These are phyloP conservation scores for Danio choprae DNA, from an alignment of 2,797 vertebrate genomes.

Conservation along the genomic window DNA sequence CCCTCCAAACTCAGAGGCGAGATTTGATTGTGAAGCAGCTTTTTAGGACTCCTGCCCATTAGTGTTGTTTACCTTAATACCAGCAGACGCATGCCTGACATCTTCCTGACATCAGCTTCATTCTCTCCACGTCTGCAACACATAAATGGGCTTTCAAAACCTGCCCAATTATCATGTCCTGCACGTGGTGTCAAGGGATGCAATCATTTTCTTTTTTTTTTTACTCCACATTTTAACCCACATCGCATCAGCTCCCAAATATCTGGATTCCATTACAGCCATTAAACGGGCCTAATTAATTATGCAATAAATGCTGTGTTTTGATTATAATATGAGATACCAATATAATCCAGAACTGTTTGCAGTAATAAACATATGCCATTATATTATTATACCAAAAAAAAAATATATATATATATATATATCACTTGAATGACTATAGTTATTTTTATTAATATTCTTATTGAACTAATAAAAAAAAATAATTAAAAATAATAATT, in stretches of 20 bases:
- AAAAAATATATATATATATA: too few relatives aligned
- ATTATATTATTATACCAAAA: too few relatives aligned
- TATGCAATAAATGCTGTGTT: not conserved
- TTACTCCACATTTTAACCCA: slow-evolving; percentile 42
- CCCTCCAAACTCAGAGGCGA: slow-evolving; percentile 15
- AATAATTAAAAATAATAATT: too few relatives aligned
- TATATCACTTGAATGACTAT: too few relatives aligned
- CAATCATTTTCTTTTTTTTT: not conserved
- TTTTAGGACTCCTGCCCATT: slow-evolving; percentile 20
- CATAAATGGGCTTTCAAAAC: slow-evolving; percentile 55
- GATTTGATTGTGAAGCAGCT: slow-evolving; percentile 24
- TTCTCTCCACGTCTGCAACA: slow-evolving; percentile 47
- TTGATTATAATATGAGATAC: slow-evolving; percentile 21
- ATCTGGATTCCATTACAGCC: slow-evolving; percentile 40
- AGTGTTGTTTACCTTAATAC: slow-evolving; percentile 43
- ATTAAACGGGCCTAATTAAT: slow-evolving; percentile 39
- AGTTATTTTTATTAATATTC: too few relatives aligned
- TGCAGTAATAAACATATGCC: too few relatives aligned
- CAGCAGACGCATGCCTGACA: slow-evolving; percentile 30
- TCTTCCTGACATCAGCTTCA: slow-evolving; percentile 27
- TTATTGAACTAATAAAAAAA: too few relatives aligned
- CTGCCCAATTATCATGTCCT: slow-evolving; percentile 51
- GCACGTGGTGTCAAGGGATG: slow-evolving; percentile 28
- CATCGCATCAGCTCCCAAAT: slow-evolving; percentile 43
- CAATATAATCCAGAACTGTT: not conserved